These are phyloP conservation scores for Dimorphilus gyrociliatus DNA, from an alignment of 2,888 invertebrate species.

Conservation along the genomic window DNA sequence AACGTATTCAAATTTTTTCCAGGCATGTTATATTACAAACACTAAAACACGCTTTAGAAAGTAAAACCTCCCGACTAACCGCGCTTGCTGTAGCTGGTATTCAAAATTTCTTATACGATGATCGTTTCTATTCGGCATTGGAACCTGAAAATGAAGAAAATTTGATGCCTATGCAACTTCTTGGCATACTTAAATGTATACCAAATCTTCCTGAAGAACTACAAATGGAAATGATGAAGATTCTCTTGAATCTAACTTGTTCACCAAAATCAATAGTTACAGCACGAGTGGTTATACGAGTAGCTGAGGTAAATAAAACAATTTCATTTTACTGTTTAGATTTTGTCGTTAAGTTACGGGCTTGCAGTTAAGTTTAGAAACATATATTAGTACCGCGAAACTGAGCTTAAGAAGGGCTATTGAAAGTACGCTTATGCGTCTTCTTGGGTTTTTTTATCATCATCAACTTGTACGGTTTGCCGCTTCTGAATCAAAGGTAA, in stretches of 20 bases:
- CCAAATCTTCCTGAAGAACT: conserved; percentile 67
- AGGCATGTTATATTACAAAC: too few relatives aligned
- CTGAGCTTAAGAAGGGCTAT: conserved; percentile 8
- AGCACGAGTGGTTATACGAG: too few relatives aligned
- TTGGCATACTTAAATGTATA: conserved; percentile 65
- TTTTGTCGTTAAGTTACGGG: too few relatives aligned
- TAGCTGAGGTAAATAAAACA: too few relatives aligned
- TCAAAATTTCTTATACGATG: conserved; percentile 75
- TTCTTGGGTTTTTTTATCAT: conserved; percentile 10
- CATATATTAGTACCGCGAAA: conserved; percentile 5
- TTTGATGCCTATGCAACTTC: conserved; percentile 77
- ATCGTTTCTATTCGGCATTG: conserved; percentile 62
- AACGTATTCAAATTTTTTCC: too few relatives aligned
- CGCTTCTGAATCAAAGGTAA: too few relatives aligned
- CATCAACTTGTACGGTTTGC: conserved; percentile 4
- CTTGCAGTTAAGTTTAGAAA: conserved; percentile 12
- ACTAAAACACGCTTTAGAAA: conserved; percentile 69
- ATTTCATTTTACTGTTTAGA: too few relatives aligned
- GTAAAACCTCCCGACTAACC: conserved; percentile 65
- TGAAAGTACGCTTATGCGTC: conserved; percentile 10
- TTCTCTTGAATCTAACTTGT: too few relatives aligned
- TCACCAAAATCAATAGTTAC: too few relatives aligned
- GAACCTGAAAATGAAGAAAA: conserved; percentile 80
- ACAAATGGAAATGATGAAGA: conserved; percentile 54
- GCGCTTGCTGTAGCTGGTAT: conserved; percentile 67